Conservation (phyloP, 1,140 invertebrate species). For the Heliconius himera region DNA sequence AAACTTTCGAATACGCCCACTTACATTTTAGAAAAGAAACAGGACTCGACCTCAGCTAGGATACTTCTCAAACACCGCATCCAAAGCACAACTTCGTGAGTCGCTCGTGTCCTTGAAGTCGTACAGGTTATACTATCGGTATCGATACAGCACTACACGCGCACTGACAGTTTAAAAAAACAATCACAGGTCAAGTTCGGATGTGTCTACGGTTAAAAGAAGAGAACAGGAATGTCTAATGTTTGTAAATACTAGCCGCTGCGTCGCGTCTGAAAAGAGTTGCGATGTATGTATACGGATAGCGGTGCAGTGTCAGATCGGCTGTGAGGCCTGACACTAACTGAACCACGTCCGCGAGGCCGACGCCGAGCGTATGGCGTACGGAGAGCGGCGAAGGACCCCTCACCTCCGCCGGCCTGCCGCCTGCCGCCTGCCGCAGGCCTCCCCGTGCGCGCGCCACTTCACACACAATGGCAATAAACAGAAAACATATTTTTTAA, state of each 20-base stretch:
- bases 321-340: slow-evolving; percentile 53
- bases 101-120: slow-evolving; percentile 74
- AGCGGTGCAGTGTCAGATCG: slow-evolving; percentile 53
- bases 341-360: slow-evolving; percentile 61
- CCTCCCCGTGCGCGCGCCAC: slow-evolving; percentile 72
- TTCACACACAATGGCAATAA: slow-evolving; percentile 55
- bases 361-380: slow-evolving; percentile 66
- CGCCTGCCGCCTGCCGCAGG: slow-evolving; percentile 54
- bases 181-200: slow-evolving; percentile 75
- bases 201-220: slow-evolving; percentile 52
- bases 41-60: slow-evolving; percentile 57
- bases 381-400: slow-evolving; percentile 54
- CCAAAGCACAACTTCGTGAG: slow-evolving; percentile 63
- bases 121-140: slow-evolving; percentile 80
- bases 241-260: slow-evolving; percentile 49
- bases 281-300: slow-evolving; percentile 58
- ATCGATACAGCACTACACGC: slow-evolving; percentile 79
- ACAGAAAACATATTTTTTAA: slow-evolving; percentile 45
- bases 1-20: slow-evolving; percentile 81
- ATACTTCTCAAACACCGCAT: slow-evolving; percentile 62
- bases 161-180: slow-evolving; percentile 75
- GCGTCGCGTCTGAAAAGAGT: slow-evolving; percentile 45
- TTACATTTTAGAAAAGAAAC: slow-evolving; percentile 69
- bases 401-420: slow-evolving; percentile 52
- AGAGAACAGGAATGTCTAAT: slow-evolving; percentile 43